phyloP scores from a whole-genome alignment of 1,140 invertebrate species.

The Asbolus verrucosus region DNA sequence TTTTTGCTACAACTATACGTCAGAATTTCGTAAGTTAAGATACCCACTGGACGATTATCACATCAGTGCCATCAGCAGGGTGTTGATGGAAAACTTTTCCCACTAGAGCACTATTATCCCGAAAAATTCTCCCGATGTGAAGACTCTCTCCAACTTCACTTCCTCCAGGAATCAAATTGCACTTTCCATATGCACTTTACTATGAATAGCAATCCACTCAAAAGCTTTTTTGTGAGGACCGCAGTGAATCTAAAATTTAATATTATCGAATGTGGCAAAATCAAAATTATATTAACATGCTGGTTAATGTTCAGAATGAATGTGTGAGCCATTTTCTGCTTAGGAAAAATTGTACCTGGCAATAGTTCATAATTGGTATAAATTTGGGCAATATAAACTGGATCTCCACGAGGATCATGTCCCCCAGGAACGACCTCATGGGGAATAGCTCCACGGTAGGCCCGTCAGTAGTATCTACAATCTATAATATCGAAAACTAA shows the following conservation, averaged over 20 bases:
- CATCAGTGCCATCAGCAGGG: too few relatives aligned
- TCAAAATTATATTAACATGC: conserved; percentile 1
- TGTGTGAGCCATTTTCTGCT: too few relatives aligned
- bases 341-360: too few relatives aligned
- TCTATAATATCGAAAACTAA: too few relatives aligned
- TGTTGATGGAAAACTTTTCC: background rate
- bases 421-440: too few relatives aligned
- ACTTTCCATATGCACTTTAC: background rate
- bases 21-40: too few relatives aligned
- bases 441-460: too few relatives aligned
- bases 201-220: background rate
- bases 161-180: background rate
- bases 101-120: background rate
- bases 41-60: too few relatives aligned
- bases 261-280: too few relatives aligned
- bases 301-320: background rate
- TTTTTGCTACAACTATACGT: too few relatives aligned
- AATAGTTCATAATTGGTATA: background rate
- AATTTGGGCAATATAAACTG: too few relatives aligned
- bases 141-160: background rate
- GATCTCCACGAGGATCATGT: too few relatives aligned
- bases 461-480: background rate
- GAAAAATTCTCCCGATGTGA: background rate
- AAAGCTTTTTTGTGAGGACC: background rate
- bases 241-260: background rate